These are phyloP conservation scores for Aethina tumida DNA, from an alignment of 1,140 invertebrate species.

Conservation along the genomic window DNA sequence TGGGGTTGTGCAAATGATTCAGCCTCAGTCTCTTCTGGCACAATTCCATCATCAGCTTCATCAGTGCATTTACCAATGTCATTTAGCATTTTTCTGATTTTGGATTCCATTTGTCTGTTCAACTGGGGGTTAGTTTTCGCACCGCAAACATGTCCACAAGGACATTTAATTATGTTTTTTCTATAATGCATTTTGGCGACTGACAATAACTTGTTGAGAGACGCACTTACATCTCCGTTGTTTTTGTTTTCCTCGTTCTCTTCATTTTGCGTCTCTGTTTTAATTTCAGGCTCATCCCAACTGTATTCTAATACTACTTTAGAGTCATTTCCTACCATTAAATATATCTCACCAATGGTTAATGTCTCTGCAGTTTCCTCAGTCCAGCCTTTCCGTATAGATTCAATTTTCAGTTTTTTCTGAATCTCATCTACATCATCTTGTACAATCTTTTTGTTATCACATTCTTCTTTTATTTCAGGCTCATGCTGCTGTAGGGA, in stretches of 20 bases:
- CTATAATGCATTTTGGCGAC: constrained; percentile 43
- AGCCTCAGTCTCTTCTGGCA: constrained; percentile 3
- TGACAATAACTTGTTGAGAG: constrained; percentile 50
- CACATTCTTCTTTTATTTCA: constrained; percentile 11
- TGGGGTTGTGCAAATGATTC: constrained; percentile 3
- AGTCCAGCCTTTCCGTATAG: constrained; percentile 71
- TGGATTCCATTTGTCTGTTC: constrained; percentile 13
- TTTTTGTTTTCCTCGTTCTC: constrained; percentile 9
- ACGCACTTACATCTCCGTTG: constrained; percentile 20
- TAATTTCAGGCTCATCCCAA: too few species aligned
- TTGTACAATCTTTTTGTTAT: constrained; percentile 8
- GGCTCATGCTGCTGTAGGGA: constrained; percentile 18
- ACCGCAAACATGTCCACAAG: constrained; percentile 44
- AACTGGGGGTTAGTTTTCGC: constrained; percentile 23
- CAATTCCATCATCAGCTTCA: constrained; percentile 7
- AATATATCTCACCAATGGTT: constrained; percentile 81
- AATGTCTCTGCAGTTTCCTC: constrained; percentile 60
- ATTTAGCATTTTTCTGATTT: constrained; percentile 11
- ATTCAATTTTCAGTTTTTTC: constrained; percentile 37
- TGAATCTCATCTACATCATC: too few species aligned
- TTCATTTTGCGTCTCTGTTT: constrained; percentile 17
- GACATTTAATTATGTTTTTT: constrained; percentile 34
- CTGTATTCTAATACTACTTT: constrained; percentile 75
- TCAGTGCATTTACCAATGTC: constrained; percentile 12
- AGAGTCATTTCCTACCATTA: constrained; percentile 76